Evolutionary conservation across 2,113 vertebrate species (phyloP).

Genomic region (Scopus umbretta): DNA sequence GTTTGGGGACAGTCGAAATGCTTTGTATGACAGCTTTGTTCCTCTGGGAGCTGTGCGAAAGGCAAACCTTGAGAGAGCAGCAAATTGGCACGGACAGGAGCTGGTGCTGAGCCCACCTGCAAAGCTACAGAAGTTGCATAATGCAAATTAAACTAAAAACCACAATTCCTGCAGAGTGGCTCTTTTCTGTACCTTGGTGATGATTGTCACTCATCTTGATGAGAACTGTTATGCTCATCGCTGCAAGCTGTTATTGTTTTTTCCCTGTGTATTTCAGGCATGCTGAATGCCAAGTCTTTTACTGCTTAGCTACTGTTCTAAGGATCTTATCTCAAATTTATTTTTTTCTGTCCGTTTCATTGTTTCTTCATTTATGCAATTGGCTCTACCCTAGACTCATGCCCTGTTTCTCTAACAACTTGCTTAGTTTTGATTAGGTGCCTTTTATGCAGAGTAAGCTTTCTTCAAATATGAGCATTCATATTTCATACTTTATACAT

Average conservation of each 20-base stretch:
- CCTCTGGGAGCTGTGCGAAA: not conserved
- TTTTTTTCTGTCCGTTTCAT: not conserved
- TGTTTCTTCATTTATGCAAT: not conserved
- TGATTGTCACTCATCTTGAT: not conserved
- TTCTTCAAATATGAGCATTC: not conserved
- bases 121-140: not conserved
- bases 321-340: not conserved
- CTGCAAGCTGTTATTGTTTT: not conserved
- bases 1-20: not conserved
- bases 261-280: not conserved
- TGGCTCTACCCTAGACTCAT: not conserved
- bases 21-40: not conserved
- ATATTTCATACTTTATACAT: not conserved
- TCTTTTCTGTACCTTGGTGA: not conserved
- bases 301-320: not conserved
- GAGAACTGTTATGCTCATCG: not conserved
- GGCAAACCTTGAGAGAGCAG: not conserved
- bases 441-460: not conserved
- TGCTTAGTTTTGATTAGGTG: not conserved
- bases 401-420: not conserved
- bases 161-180: not conserved
- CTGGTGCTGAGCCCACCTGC: not conserved
- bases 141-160: not conserved
- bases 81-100: not conserved
- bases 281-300: not conserved